phyloP scores from a whole-genome alignment of 1,140 invertebrate genomes.

The Popillia japonica region DNA sequence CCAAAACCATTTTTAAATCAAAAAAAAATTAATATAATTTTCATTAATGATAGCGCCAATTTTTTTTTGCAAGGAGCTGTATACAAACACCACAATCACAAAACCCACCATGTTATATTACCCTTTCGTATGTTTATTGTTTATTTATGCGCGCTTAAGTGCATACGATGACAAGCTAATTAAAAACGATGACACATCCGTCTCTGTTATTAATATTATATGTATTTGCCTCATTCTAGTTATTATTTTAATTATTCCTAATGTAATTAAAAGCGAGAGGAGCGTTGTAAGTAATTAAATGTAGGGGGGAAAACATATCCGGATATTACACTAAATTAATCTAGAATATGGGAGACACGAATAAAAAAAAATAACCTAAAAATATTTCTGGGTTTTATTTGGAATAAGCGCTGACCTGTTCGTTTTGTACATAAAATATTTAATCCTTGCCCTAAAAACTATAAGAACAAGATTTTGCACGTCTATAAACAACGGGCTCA shows the following conservation, averaged over 20 bases:
- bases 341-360: not conserved
- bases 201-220: constrained; percentile 5
- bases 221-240: not conserved
- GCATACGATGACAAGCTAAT: not conserved
- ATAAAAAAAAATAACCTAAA: not conserved
- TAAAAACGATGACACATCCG: not conserved
- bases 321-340: not conserved
- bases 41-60: too few relatives aligned
- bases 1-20: too few relatives aligned
- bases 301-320: not conserved
- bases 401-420: not conserved
- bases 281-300: not conserved
- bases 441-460: constrained; percentile 31
- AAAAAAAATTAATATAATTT: too few relatives aligned
- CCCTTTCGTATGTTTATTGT: too few relatives aligned
- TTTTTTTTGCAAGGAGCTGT: too few relatives aligned
- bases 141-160: too few relatives aligned
- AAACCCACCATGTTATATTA: too few relatives aligned
- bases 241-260: constrained; percentile 25
- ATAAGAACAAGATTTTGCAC: not conserved
- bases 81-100: too few relatives aligned
- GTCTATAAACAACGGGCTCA: constrained; percentile 41
- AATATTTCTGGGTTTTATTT: not conserved
- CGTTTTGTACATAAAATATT: constrained; percentile 27
- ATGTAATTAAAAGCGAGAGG: constrained; percentile 17